These are phyloP conservation scores for Antheraea pernyi DNA, from an alignment of 1,140 invertebrate genomes.

Conservation along the genomic window DNA sequence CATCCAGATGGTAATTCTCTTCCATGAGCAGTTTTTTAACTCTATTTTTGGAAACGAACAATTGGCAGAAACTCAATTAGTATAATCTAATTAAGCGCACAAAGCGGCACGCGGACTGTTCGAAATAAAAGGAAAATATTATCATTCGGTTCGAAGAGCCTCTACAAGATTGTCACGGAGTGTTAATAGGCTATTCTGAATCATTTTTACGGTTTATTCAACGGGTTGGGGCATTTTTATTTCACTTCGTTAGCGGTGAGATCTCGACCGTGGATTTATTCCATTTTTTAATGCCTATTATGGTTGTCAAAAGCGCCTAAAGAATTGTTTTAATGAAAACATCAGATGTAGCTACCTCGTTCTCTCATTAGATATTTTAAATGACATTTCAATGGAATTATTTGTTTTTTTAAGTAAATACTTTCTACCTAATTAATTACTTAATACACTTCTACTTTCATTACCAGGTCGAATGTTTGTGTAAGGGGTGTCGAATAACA, in stretches of 20 bases:
- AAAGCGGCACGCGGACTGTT: conserved; percentile 36
- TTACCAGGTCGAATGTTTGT: no score
- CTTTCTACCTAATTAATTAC: no score
- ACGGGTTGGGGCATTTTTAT: conserved; percentile 58
- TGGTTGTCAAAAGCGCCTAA: conserved; percentile 11
- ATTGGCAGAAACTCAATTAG: conserved; percentile 40
- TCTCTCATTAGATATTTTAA: neutral
- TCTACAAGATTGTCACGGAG: conserved; percentile 55
- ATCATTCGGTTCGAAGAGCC: conserved; percentile 41
- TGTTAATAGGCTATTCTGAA: conserved; percentile 63
- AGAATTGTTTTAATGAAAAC: conserved; percentile 8
- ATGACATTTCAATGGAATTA: neutral
- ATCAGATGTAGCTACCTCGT: no score
- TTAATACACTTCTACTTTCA: no score
- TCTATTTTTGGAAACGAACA: conserved; percentile 33
- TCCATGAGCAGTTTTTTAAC: conserved; percentile 8
- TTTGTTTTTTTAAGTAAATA: neutral
- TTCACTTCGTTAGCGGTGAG: conserved; percentile 53
- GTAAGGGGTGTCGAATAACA: no score
- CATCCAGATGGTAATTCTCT: no score
- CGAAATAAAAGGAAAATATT: conserved; percentile 64
- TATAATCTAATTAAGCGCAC: conserved; percentile 53
- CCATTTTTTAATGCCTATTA: conserved; percentile 48
- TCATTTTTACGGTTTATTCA: conserved; percentile 55
- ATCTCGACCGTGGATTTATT: conserved; percentile 43